A percentile compares a stretch with the other conserved stretches of the same genome.
Evolutionary conservation across 2,113 vertebrate species (phyloP).

Genomic region (Silurus asotus): DNA sequence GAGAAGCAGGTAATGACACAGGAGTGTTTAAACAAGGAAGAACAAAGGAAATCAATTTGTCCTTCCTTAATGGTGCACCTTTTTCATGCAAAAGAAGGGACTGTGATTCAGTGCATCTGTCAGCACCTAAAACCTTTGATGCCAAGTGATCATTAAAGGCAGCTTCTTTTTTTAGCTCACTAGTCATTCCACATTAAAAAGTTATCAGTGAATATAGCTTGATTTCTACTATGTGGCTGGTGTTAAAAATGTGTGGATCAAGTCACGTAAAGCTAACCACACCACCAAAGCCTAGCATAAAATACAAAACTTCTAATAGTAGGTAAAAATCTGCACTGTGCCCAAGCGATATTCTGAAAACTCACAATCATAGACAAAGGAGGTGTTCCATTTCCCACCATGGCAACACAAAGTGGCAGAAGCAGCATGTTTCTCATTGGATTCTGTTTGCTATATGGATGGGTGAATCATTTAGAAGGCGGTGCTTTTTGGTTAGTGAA

Average conservation of each 20-base stretch:
- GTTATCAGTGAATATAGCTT: slow-evolving; percentile 23
- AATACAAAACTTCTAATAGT: neutral
- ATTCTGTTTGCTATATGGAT: neutral
- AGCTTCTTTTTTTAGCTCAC: slow-evolving; percentile 58
- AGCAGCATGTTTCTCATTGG: slow-evolving; percentile 35
- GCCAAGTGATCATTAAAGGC: slow-evolving; percentile 65
- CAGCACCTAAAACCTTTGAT: slow-evolving; percentile 22
- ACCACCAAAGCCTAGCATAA: neutral
- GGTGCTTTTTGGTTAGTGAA: slow-evolving; percentile 25
- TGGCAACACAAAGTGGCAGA: slow-evolving; percentile 31
- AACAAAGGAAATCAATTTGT: slow-evolving; percentile 58
- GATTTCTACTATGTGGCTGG: neutral
- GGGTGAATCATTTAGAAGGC: neutral
- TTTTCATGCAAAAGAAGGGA: slow-evolving; percentile 6
- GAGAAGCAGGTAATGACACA: slow-evolving; percentile 56
- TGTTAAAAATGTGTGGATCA: neutral
- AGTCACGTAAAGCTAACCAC: neutral
- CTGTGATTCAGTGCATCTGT: neutral
- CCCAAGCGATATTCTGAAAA: neutral
- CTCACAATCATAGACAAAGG: neutral
- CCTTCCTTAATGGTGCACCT: slow-evolving; percentile 58
- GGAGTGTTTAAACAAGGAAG: slow-evolving; percentile 67
- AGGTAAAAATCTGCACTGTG: neutral
- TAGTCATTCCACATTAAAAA: slow-evolving; percentile 59
- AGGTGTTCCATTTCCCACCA: slow-evolving; percentile 9